Conservation (phyloP, 2,113 vertebrate species). For the Trematocara variabile region DNA sequence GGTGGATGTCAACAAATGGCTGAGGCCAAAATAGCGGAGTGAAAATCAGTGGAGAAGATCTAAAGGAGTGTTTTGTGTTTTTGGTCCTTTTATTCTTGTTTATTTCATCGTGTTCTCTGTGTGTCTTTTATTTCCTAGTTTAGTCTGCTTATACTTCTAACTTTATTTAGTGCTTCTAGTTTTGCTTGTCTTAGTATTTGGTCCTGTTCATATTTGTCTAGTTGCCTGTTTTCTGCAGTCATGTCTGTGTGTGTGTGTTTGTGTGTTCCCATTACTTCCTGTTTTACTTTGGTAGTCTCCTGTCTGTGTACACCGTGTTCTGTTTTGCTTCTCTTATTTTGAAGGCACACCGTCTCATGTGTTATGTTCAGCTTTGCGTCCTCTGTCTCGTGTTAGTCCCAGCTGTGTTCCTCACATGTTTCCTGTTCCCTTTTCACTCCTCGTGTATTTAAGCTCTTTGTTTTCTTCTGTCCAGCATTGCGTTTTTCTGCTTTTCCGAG, state of each 20-base stretch:
- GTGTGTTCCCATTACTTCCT: not conserved
- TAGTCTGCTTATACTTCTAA: rapidly evolving
- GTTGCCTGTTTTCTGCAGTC: not conserved
- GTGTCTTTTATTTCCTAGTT: not conserved
- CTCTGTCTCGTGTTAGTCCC: not conserved
- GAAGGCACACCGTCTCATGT: not conserved
- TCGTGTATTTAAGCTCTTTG: not conserved
- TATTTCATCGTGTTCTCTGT: not conserved
- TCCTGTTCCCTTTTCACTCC: not conserved
- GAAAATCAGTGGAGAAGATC: not conserved
- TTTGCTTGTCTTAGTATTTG: not conserved
- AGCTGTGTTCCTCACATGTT: not conserved
- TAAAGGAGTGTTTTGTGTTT: not conserved
- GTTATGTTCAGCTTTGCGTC: no score
- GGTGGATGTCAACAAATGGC: not conserved
- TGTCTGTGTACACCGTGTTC: not conserved
- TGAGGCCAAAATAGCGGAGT: rapidly evolving
- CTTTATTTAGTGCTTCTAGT: not conserved
- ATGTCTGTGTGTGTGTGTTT: not conserved
- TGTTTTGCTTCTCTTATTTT: not conserved
- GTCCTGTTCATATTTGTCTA: not conserved
- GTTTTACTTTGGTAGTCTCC: not conserved
- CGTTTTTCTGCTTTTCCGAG: not conserved
- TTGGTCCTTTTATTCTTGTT: not conserved
- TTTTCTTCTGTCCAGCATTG: not conserved